Percentiles rank a stretch among this genome's conserved stretches.
phyloP scores from a whole-genome alignment of 2,113 vertebrate genomes.

The Ptilonorhynchus violaceus region DNA sequence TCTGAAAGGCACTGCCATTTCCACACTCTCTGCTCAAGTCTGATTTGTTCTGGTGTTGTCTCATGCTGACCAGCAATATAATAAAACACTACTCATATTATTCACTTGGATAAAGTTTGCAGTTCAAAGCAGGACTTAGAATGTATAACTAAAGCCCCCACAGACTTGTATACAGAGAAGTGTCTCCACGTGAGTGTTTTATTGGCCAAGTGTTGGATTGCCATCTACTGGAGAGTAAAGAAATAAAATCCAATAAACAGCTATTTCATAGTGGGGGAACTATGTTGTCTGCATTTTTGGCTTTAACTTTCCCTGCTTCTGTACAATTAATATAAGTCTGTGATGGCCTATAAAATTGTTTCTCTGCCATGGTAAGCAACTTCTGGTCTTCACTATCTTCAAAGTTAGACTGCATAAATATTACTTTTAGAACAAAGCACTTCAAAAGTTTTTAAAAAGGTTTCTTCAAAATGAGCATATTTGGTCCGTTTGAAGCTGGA shows the following conservation, averaged over 20 bases:
- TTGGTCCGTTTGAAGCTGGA: neutral
- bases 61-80: neutral
- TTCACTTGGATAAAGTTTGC: neutral
- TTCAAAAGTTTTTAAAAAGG: neutral
- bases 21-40: neutral
- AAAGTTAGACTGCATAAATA: neutral
- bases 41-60: neutral
- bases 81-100: neutral
- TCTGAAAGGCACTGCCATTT: neutral
- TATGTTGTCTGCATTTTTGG: neutral
- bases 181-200: neutral
- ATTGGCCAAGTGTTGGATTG: slow-evolving; percentile 37
- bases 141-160: neutral
- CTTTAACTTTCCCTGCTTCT: neutral
- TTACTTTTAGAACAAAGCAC: neutral
- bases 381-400: neutral
- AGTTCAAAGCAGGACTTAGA: neutral
- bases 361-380: neutral
- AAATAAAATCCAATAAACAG: neutral
- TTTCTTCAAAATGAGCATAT: neutral
- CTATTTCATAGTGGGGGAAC: neutral
- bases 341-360: neutral
- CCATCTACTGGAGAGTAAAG: slow-evolving; percentile 60
- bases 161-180: neutral
- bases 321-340: neutral